Percentiles rank a stretch among this genome's conserved stretches.
These are phyloP conservation scores for Lepidonotus clava DNA, from an alignment of 2,888 invertebrate genomes.

Conservation along the genomic window DNA sequence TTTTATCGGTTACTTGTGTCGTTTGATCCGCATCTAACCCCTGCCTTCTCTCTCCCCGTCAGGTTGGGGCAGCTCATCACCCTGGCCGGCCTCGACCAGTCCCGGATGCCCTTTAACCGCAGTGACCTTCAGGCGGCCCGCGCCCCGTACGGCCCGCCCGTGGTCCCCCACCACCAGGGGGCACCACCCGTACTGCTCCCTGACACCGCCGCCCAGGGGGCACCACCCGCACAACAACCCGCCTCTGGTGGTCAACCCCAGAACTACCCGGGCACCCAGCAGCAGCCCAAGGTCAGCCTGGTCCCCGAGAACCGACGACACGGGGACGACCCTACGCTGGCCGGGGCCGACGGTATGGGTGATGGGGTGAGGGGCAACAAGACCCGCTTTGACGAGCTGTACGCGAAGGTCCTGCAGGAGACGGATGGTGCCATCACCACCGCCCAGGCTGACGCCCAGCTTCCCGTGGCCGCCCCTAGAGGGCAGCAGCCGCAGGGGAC, in stretches of 20 bases:
- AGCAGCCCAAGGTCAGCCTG: neutral
- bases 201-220: neutral
- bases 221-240: conserved; percentile 20
- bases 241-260: too few relatives aligned
- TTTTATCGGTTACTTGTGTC: neutral
- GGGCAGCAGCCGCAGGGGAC: too few relatives aligned
- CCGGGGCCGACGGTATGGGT: conserved; percentile 18
- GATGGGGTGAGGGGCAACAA: neutral
- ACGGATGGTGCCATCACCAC: conserved; percentile 61
- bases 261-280: neutral
- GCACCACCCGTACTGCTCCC: conserved; percentile 16
- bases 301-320: conserved; percentile 56
- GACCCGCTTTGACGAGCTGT: conserved; percentile 64
- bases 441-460: conserved; percentile 27
- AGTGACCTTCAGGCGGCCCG: conserved; percentile 19
- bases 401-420: conserved; percentile 61
- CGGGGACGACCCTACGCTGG: conserved; percentile 57
- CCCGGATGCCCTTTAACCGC: conserved; percentile 56
- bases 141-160: conserved; percentile 41
- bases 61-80: conserved; percentile 78
- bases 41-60: conserved; percentile 58
- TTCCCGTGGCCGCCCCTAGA: neutral
- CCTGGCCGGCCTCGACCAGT: conserved; percentile 76
- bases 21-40: neutral
- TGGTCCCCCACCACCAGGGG: neutral